Conservation (phyloP, 2,113 vertebrate species). For the Mola mola region DNA sequence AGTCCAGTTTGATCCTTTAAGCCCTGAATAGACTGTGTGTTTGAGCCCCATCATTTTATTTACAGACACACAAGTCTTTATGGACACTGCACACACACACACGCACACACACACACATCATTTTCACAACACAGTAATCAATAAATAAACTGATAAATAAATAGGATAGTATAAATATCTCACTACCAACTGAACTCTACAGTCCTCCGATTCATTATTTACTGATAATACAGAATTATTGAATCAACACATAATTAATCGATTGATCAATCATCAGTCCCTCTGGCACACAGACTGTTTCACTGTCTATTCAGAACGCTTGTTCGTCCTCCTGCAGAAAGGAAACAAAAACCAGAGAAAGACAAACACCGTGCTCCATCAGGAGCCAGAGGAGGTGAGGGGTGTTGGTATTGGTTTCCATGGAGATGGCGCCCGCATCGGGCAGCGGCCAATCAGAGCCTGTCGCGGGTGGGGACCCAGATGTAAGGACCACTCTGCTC, state of each 20-base stretch:
- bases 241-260: conserved; percentile 7
- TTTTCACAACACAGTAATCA: conserved; percentile 46
- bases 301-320: neutral
- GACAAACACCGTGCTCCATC: neutral
- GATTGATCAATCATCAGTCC: neutral
- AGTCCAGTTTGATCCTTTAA: conserved; percentile 55
- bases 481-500: conserved; percentile 93
- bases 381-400: neutral
- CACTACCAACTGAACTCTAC: conserved; percentile 39
- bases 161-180: conserved; percentile 65
- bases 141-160: conserved; percentile 65
- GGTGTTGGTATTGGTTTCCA: neutral
- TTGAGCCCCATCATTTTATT: conserved; percentile 75
- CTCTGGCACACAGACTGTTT: neutral
- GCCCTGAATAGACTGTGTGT: conserved; percentile 77
- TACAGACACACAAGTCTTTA: conserved; percentile 74
- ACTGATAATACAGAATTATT: conserved; percentile 42
- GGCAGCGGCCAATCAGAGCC: conserved; percentile 80
- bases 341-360: conserved; percentile 17
- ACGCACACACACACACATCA: conserved; percentile 35
- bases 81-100: conserved; percentile 52
- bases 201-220: conserved; percentile 36
- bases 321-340: conserved; percentile 8
- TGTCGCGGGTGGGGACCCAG: conserved; percentile 88
- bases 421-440: neutral